Base-by-base conservation (phyloP, 1,140 invertebrate genomes). In the Megalonaias nervosa region DNA sequence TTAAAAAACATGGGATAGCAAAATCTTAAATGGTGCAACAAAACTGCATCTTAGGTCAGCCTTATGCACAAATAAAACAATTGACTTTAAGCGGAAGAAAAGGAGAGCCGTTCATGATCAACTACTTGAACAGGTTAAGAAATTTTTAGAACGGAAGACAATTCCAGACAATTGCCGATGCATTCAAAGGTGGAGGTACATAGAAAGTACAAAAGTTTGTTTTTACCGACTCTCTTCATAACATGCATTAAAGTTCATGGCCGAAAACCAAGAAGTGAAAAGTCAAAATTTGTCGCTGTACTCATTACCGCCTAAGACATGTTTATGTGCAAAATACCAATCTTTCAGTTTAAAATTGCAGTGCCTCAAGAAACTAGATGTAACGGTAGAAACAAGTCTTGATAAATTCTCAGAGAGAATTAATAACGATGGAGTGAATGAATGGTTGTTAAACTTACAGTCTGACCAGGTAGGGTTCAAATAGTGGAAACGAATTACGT, bases 401-500 rank as follows among this genome's bases (percentile, higher is more conserved):
- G 58, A 75, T 31, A n/a, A 21, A 19, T 21, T 70, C 12, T 6
- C 48, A 31, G 56, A 68, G 5, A 61, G 21, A 61, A 61, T 67
- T 19, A 0, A 67, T 5, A 26, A 2, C n/a, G 9, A n/a, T 48
- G 65, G 31, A 67, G 2, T 48, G 65, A 19, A 19, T 23, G 14
- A 67, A 21, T 12, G 2, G 4, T 23, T 67, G 9, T 31, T 12
- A 14, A 31, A 17, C n/a, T 17, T 15, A 23, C 23, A 21, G 31
- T 23, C 26, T 21, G 6, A 67, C 16, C 14, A 14, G 58, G 11
- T 79, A 5, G 38, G 31, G 59, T 72, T 74, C 59, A 59, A 73
- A 19, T 1, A 77, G 14, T 69, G 74, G 67, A 70, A 58, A 71
- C 57, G 67, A 26, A 56, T 76, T 17, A 55, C 71, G 0, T 19